phyloP scores from a whole-genome alignment of 2,113 vertebrate species.

The Colossoma macropomum region DNA sequence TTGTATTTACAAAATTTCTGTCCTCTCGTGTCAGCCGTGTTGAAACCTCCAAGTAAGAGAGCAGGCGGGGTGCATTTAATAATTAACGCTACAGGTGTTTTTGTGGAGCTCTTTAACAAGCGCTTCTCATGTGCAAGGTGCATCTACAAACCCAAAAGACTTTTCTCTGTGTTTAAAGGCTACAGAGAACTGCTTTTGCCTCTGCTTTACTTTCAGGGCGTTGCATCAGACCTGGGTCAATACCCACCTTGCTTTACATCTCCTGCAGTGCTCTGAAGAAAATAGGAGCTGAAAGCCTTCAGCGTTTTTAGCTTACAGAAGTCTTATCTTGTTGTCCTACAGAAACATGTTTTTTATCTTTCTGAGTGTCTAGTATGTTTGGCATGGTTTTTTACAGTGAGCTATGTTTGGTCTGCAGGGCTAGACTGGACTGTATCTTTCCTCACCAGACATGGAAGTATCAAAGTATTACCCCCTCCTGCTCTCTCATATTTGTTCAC shows the following conservation, averaged over 20 bases:
- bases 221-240: constrained; percentile 46
- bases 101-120: neutral
- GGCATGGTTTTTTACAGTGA: neutral
- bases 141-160: neutral
- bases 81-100: neutral
- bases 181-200: constrained; percentile 1
- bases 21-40: neutral
- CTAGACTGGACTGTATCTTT: neutral
- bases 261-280: constrained; percentile 2
- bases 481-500: neutral
- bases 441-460: neutral
- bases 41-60: neutral
- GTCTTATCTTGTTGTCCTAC: neutral
- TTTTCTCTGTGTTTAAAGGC: neutral
- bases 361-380: neutral
- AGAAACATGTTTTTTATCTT: neutral
- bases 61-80: neutral
- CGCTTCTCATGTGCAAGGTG: neutral
- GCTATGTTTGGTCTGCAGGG: neutral
- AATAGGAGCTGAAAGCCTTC: neutral
- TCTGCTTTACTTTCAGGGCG: constrained; percentile 27
- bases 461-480: neutral
- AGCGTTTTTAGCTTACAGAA: constrained; percentile 4
- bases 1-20: neutral
- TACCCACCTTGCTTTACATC: constrained; percentile 9